These are phyloP conservation scores for Coturnix japonica DNA, from an alignment of 2,113 vertebrate genomes.

Conservation along the genomic window DNA sequence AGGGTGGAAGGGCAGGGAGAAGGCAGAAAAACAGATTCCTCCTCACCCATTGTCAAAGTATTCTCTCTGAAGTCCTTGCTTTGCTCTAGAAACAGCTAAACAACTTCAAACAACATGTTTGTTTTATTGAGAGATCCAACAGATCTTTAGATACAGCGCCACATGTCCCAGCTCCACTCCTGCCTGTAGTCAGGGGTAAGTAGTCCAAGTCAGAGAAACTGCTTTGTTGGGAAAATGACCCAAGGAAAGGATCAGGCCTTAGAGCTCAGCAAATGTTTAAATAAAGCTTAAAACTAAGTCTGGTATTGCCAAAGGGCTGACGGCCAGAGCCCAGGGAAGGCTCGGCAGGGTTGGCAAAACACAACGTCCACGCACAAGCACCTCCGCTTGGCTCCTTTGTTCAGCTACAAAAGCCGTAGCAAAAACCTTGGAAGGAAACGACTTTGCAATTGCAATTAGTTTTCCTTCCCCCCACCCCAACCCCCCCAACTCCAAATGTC, in stretches of 20 bases:
- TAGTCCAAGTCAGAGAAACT: not conserved
- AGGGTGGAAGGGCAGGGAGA: slow-evolving; percentile 2
- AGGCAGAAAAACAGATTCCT: slow-evolving; percentile 14
- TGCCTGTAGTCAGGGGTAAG: not conserved
- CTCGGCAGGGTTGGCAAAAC: not conserved
- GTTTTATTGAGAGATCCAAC: slow-evolving; percentile 12
- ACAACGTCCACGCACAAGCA: not conserved
- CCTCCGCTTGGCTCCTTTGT: not conserved
- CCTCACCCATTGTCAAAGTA: slow-evolving; percentile 7
- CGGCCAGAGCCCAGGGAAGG: not conserved
- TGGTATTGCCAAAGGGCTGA: not conserved
- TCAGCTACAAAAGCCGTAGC: not conserved
- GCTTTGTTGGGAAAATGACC: not conserved
- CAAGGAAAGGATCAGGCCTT: not conserved
- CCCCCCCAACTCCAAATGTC: not conserved
- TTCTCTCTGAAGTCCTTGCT: slow-evolving; percentile 42
- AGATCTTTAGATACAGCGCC: not conserved
- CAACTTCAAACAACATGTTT: slow-evolving; percentile 44
- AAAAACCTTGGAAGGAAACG: not conserved
- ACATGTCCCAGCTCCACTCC: not conserved
- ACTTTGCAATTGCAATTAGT: not conserved
- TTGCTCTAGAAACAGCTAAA: slow-evolving; percentile 49
- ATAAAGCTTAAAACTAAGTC: not conserved
- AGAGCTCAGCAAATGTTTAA: not conserved
- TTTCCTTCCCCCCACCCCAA: not conserved